Conservation (phyloP, 2,888 invertebrate species). For the Monopis laevigella region DNA sequence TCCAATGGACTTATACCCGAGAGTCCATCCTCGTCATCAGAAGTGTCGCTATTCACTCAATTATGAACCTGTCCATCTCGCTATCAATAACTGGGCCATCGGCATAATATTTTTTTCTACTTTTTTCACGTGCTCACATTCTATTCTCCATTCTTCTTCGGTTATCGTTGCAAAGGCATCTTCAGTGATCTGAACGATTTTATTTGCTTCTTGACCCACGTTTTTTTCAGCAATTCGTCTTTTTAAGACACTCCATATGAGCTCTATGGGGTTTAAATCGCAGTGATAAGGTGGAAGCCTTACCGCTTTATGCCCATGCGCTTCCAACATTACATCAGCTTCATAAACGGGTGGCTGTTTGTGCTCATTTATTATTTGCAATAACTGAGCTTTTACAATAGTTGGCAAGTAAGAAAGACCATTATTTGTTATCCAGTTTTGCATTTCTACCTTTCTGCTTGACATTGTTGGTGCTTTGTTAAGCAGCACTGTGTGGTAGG, state of each 20-base stretch:
- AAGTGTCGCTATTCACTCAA: too few relatives aligned
- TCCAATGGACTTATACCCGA: too few relatives aligned
- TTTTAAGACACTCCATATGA: conserved; percentile 20
- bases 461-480: conserved; percentile 19
- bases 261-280: conserved; percentile 17
- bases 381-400: too few relatives aligned
- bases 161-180: conserved; percentile 17
- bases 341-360: conserved; percentile 19
- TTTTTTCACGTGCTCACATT: conserved; percentile 5
- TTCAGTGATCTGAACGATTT: conserved; percentile 13
- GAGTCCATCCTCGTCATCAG: too few relatives aligned
- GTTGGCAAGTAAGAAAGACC: too few relatives aligned
- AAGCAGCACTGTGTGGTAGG: conserved; percentile 19
- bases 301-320: conserved; percentile 16
- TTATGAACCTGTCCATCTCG: too few relatives aligned
- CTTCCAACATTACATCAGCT: conserved; percentile 16
- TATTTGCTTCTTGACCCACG: conserved; percentile 16
- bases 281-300: conserved; percentile 20
- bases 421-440: conserved; percentile 15
- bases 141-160: conserved; percentile 4
- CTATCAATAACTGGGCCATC: too few relatives aligned
- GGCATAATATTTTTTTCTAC: too few relatives aligned
- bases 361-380: conserved; percentile 20
- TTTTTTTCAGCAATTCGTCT: conserved; percentile 21
- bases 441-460: conserved; percentile 17